Base-by-base conservation (phyloP, 2,888 invertebrate species). In the Philopedon plagiatum region DNA sequence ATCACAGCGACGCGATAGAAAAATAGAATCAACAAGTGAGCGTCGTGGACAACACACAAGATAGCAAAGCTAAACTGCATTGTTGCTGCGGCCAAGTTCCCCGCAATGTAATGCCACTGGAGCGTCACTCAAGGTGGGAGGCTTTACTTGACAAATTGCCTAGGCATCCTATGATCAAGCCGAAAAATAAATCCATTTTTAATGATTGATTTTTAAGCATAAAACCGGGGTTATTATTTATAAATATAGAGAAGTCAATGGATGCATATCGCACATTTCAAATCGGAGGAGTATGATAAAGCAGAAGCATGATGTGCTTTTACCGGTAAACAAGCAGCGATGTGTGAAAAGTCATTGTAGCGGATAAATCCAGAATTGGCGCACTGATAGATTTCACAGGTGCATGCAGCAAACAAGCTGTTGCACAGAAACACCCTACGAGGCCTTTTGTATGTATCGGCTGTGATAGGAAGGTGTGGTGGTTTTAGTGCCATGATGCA, bases 381-480 rank as follows among this genome's bases (percentile, higher is more conserved):
- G 75, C 78, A 80, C 78, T 80, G 80, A 79, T 78, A 78, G 77
- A 78, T 79, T 76, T 78, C 78, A 78, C 78, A 80, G 79, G 78
- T 81, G 81, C 81, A 80, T 80, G 79, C 78, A 83, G 78, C 80
- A 83, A 83, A 84, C 83, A 83, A 82, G 83, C 83, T 83, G 83
- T 83, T 83, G 83, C 83, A 83, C 80, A 77, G 82, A 78, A 79
- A 83, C 82, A 78, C 78, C 80, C 81, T 70, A 76, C 64, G 65
- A 62, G 46, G 60, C 67, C 71, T 60, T 56, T 44, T 71, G 67
- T 63, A 41, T 44, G 39, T 56, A 58, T 41, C n/a, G 54, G 51
- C 29, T 46, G 41, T 56, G 69, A 69, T 64, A 49, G 63, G 60
- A 71, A 64, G 69, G 71, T 64, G 74, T 64, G 63, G 32, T 71